Percentiles rank a stretch among this genome's conserved stretches.
These are phyloP conservation scores for Streptopelia turtur DNA, from an alignment of 2,797 vertebrate species.

Conservation along the genomic window DNA sequence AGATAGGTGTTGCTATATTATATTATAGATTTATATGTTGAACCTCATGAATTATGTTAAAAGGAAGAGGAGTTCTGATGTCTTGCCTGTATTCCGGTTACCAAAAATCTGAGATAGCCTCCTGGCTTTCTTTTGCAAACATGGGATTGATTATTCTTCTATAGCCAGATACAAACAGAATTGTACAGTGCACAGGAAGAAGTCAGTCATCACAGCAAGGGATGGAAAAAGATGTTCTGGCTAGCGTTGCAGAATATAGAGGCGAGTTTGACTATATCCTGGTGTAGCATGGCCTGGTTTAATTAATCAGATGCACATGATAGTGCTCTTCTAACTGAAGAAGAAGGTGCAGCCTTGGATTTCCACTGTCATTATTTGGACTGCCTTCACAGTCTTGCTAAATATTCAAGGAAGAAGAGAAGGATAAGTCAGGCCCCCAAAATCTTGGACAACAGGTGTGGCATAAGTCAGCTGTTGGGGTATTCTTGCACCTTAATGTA, in stretches of 20 bases:
- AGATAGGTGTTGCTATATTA: neutral
- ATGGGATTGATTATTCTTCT: neutral
- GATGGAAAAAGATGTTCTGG: neutral
- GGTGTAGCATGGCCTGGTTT: neutral
- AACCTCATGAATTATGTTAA: neutral
- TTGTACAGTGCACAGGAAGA: neutral
- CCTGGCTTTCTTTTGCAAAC: neutral
- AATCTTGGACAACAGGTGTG: neutral
- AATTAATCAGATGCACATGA: neutral
- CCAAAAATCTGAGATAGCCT: neutral
- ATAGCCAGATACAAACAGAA: neutral
- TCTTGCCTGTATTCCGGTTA: neutral
- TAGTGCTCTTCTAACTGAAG: neutral
- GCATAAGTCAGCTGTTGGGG: neutral
- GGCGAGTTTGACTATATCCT: neutral
- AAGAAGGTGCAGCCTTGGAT: neutral
- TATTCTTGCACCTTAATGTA: neutral
- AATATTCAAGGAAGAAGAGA: neutral
- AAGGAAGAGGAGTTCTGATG: neutral
- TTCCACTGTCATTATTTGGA: neutral
- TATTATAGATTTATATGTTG: neutral
- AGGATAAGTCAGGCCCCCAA: neutral
- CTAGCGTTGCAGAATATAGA: neutral
- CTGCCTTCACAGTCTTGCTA: neutral
- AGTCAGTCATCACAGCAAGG: neutral